Conservation (phyloP, 1,140 invertebrate species). For the Bombyx mori region DNA sequence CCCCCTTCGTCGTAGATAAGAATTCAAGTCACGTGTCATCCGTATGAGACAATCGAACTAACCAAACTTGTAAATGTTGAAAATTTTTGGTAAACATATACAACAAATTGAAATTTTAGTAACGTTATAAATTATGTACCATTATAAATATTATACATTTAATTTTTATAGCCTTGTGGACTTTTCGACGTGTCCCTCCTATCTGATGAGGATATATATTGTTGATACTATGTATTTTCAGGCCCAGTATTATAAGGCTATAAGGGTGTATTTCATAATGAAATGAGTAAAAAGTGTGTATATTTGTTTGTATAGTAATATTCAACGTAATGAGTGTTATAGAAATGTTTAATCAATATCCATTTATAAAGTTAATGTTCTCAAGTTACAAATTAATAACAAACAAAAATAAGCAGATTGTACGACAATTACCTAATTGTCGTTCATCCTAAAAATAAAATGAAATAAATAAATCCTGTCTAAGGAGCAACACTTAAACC, state of each 20-base stretch:
- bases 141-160: slow-evolving; percentile 10
- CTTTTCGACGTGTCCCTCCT: slow-evolving; percentile 31
- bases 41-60: slow-evolving; percentile 16
- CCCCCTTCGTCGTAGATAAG: slow-evolving; percentile 19
- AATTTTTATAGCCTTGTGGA: slow-evolving; percentile 13
- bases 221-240: slow-evolving; percentile 14
- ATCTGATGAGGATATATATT: slow-evolving; percentile 21
- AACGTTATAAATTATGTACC: not conserved
- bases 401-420: too few species aligned
- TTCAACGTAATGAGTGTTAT: too few species aligned
- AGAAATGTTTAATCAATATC: too few species aligned
- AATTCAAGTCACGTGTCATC: slow-evolving; percentile 21
- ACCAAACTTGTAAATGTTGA: slow-evolving; percentile 15
- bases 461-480: too few species aligned
- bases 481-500: too few species aligned
- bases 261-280: too few species aligned
- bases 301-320: too few species aligned
- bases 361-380: too few species aligned
- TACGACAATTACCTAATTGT: too few species aligned
- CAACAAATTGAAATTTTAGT: slow-evolving; percentile 19
- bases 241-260: slow-evolving; percentile 20
- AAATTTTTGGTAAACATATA: slow-evolving; percentile 23
- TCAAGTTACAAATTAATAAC: too few species aligned
- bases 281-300: too few species aligned
- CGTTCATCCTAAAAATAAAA: too few species aligned